A percentile compares a stretch with the other conserved stretches of the same genome.
These are phyloP conservation scores for Sebastiscus albofasciatus DNA, from an alignment of 2,797 vertebrate genomes.

Conservation along the genomic window DNA sequence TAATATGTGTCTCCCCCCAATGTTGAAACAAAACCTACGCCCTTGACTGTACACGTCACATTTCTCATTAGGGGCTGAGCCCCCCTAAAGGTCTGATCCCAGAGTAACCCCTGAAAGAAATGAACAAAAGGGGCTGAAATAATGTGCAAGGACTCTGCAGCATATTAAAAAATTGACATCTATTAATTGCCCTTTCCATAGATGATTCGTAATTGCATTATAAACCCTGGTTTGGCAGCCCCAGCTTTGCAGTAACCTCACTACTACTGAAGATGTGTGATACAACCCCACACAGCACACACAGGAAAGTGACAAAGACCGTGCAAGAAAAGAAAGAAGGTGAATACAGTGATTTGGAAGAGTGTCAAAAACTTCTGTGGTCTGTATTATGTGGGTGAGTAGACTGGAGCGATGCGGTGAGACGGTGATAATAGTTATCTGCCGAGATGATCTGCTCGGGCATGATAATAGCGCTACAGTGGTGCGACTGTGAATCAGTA, in stretches of 20 bases:
- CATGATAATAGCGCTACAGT: constrained; percentile 82
- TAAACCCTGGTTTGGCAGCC: constrained; percentile 4
- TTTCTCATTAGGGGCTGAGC: too few species aligned
- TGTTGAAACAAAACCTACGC: too few species aligned
- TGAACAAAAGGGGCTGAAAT: background rate
- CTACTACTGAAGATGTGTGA: constrained; percentile 45
- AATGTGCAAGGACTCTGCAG: background rate
- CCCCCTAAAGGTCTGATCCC: too few species aligned
- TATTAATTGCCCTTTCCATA: constrained; percentile 13
- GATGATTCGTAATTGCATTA: constrained; percentile 17
- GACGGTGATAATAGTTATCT: constrained; percentile 83
- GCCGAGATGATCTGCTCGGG: constrained; percentile 82
- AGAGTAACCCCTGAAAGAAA: background rate
- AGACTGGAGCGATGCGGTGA: constrained; percentile 74
- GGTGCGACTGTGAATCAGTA: constrained; percentile 82
- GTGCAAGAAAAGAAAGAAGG: constrained; percentile 61
- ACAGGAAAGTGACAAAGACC: constrained; percentile 61
- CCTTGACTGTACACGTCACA: too few species aligned
- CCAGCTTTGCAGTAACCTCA: constrained; percentile 32
- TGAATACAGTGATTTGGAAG: constrained; percentile 71
- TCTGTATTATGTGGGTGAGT: constrained; percentile 80
- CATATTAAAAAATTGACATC: constrained; percentile 14
- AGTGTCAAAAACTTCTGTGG: constrained; percentile 77
- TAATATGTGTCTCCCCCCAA: too few species aligned
- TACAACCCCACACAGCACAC: constrained; percentile 49